Evolutionary conservation across 2,797 vertebrate genomes (phyloP).

Genomic region (Lutjanus argentimaculatus): DNA sequence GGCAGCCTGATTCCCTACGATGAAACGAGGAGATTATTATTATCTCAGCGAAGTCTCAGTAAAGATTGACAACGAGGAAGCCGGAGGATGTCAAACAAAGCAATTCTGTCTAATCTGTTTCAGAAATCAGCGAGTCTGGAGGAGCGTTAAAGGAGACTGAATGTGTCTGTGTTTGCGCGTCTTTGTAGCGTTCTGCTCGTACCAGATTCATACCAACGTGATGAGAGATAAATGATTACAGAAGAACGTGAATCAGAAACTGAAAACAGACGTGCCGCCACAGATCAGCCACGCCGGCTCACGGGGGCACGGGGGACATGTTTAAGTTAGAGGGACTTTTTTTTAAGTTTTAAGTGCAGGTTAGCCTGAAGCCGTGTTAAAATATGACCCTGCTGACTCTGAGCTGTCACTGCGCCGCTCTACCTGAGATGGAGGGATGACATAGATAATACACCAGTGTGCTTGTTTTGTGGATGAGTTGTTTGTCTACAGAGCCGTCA

Average conservation of each 20-base stretch:
- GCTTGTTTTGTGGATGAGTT: constrained; percentile 48
- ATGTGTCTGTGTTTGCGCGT: constrained; percentile 41
- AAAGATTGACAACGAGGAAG: constrained; percentile 49
- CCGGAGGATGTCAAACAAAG: constrained; percentile 47
- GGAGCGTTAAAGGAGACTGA: constrained; percentile 17
- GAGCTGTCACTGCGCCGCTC: constrained; percentile 55
- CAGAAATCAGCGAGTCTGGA: constrained; percentile 43
- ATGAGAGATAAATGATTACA: constrained; percentile 36
- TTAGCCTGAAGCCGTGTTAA: constrained; percentile 35
- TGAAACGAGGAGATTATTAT: constrained; percentile 61
- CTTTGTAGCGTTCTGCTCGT: constrained; percentile 47
- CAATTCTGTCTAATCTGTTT: constrained; percentile 59
- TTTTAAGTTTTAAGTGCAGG: constrained; percentile 42
- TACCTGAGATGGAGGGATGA: constrained; percentile 43
- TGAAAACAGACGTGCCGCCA: constrained; percentile 31
- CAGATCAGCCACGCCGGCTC: constrained; percentile 18
- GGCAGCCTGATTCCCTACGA: constrained; percentile 47
- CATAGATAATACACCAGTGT: background rate
- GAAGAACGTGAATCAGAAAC: constrained; percentile 23
- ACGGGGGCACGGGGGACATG: background rate
- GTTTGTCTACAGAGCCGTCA: constrained; percentile 45
- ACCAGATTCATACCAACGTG: constrained; percentile 29
- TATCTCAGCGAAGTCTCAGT: constrained; percentile 25
- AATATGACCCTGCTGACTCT: constrained; percentile 39
- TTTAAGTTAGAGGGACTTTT: constrained; percentile 19